Evolutionary conservation across 2,113 vertebrate genomes (phyloP), one percentile per base, ranked within the genome.

Genomic region (Electrona antarctica): DNA sequence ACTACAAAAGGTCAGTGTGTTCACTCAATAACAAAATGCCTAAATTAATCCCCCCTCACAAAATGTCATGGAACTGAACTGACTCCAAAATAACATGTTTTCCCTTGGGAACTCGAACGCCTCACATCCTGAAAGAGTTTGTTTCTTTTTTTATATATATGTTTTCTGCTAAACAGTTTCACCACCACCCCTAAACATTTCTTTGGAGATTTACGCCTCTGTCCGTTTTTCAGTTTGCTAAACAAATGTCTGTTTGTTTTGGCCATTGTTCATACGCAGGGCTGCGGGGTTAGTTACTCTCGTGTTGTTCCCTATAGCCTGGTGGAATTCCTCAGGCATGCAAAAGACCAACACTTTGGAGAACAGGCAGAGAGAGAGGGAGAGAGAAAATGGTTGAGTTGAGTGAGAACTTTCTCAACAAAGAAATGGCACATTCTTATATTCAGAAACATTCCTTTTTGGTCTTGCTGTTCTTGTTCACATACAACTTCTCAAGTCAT

Each of bases 211-310:
- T 87, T 85, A 76, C 21, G 6, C 33, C 76, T 48, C 29, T 64
- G 82, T 68, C 67, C 46, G 7, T 62, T 79, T 41, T 41, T 85
- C 60, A 47, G 77, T 78, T 87, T 80, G 83, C 76, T 74, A 89
- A 90, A 89, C 84, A 90, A 83, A 76, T 51, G 50, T 65, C 8
- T 89, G 80, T 90, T 91, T 87, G 83, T 88, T 81, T 88, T 87
- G 85, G 81, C 79, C 60, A 76, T 80, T 79, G 79, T 69, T 75
- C 79, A 79, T 74, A 87, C 71, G 57, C 58, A 69, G 78, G 66
- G 60, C 72, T 41, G 57, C 64, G 56, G 77, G 56, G 71, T 74
- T 75, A 64, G 59, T 80, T 65, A 74, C 67, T 74, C 55, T 71
- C 0, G 7, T 60, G 60, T 29, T 78, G 77, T 87, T 78, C 49